Percentiles rank a stretch among this genome's conserved stretches.
Evolutionary conservation across 2,113 vertebrate species (phyloP).

Genomic region (Hippocampus mohnikei): DNA sequence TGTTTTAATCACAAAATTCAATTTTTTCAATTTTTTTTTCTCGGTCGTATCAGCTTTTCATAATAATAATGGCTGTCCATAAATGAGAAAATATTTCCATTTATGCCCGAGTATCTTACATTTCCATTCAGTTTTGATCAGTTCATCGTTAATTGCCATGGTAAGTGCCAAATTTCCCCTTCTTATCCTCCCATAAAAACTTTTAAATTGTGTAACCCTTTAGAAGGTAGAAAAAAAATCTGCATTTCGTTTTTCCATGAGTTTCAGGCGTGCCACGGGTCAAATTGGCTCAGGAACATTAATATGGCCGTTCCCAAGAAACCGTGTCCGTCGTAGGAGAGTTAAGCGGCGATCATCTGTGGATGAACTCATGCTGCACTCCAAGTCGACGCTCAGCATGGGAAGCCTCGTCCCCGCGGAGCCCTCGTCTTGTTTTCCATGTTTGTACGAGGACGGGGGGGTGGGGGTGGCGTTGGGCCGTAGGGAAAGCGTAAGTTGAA

Average conservation of each 20-base stretch:
- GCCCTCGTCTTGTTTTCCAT: constrained; percentile 14
- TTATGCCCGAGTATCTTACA: no score
- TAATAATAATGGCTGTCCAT: no score
- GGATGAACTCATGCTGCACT: constrained; percentile 32
- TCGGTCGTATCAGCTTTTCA: no score
- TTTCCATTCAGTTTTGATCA: not conserved
- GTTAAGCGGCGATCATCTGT: constrained; percentile 7
- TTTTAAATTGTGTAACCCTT: not conserved
- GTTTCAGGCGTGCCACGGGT: not conserved
- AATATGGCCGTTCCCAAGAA: not conserved
- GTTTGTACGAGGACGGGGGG: constrained; percentile 24
- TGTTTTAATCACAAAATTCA: no score
- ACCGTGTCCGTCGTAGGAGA: not conserved
- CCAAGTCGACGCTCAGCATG: constrained; percentile 25
- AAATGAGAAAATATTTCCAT: no score
- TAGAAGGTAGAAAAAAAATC: not conserved
- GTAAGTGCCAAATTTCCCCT: not conserved
- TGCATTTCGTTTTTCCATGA: not conserved
- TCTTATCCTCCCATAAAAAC: not conserved
- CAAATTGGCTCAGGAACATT: not conserved
- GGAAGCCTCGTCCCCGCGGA: constrained; percentile 12
- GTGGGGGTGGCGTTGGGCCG: constrained; percentile 8
- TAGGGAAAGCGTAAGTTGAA: constrained; percentile 40
- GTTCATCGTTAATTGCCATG: not conserved
- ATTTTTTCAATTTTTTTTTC: no score